Percentiles rank a stretch among this genome's conserved stretches.
Conservation (phyloP, 2,888 invertebrate species). For the Melipona beecheii region DNA sequence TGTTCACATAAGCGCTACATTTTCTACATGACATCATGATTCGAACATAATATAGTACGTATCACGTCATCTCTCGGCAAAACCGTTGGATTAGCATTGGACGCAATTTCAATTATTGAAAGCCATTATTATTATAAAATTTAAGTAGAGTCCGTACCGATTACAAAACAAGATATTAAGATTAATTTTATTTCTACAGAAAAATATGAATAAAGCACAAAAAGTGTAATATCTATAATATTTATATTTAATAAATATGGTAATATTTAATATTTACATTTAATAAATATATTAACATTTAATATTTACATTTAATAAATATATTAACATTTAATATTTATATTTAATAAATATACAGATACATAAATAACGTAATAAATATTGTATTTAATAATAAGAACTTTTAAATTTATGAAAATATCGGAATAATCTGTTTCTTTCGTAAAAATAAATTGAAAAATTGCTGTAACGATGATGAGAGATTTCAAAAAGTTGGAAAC, state of each 20-base stretch:
- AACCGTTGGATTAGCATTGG: not conserved
- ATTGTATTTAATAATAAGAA: too few relatives aligned
- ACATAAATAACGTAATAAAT: too few relatives aligned
- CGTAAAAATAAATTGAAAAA: not conserved
- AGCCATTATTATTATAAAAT: not conserved
- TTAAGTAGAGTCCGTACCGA: not conserved
- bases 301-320: too few relatives aligned
- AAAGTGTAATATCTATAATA: not conserved
- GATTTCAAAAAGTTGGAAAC: not conserved
- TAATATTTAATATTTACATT: too few relatives aligned
- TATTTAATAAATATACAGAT: too few relatives aligned
- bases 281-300: too few relatives aligned
- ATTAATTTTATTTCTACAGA: not conserved
- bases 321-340: too few relatives aligned
- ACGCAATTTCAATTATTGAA: not conserved
- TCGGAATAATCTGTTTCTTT: not conserved
- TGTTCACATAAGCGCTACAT: constrained; percentile 4
- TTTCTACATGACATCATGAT: constrained; percentile 45
- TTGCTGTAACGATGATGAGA: not conserved
- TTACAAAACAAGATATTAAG: not conserved
- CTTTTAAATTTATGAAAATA: not conserved
- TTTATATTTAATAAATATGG: not conserved
- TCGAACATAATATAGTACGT: constrained; percentile 10
- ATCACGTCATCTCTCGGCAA: constrained; percentile 22
- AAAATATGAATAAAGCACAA: not conserved